phyloP scores from a whole-genome alignment of 2,797 vertebrate species.

The Ctenosaura bakeri region DNA sequence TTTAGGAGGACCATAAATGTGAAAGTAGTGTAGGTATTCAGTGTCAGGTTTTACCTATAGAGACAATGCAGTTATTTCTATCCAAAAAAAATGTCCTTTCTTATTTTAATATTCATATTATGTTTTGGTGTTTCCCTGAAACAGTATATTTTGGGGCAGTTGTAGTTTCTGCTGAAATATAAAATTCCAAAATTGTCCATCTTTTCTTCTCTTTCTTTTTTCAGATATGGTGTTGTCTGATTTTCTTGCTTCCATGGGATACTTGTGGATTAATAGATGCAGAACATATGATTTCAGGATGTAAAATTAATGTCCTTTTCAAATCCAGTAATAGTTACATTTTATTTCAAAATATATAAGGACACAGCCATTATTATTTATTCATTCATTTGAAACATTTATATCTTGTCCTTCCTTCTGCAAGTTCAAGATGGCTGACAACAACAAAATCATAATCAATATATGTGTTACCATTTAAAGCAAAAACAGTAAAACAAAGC shows the following conservation, averaged over 20 bases:
- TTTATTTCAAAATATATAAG: constrained; percentile 2
- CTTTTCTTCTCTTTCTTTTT: no score
- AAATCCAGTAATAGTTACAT: no score
- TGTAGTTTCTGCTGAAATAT: background rate
- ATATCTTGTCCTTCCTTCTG: background rate
- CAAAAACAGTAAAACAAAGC: background rate
- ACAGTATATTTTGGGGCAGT: background rate
- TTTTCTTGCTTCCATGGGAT: no score
- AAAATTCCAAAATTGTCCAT: background rate
- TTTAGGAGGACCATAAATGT: background rate
- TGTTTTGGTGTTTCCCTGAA: background rate
- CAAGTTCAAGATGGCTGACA: background rate
- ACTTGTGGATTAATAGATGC: background rate
- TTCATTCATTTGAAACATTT: background rate
- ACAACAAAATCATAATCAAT: background rate
- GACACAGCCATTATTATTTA: background rate
- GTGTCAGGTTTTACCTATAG: background rate
- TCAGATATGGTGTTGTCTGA: no score
- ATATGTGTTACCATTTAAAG: background rate
- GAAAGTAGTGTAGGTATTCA: background rate
- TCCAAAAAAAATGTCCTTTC: background rate
- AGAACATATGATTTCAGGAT: background rate
- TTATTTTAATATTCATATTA: constrained; percentile 16
- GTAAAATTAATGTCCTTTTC: background rate
- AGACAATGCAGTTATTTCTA: constrained; percentile 6